Evolutionary conservation across 2,797 vertebrate species (phyloP), one percentile per base, ranked within the genome.

Genomic region (Chelmon rostratus): DNA sequence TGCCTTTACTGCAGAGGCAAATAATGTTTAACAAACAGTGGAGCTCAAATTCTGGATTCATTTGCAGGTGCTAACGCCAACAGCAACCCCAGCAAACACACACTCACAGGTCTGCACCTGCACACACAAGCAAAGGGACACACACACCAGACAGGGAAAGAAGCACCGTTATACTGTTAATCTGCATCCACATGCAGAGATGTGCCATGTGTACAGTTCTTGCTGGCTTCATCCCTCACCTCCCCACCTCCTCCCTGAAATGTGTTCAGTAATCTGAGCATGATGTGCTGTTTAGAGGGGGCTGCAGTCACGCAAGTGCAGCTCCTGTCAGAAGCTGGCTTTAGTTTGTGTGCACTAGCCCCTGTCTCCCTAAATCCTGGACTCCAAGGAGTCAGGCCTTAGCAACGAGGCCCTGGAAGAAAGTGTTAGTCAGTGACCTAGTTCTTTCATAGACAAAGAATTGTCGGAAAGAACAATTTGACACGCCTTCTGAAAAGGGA

Each of bases 21-120:
- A 89, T 88, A 87, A 85, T 87, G 86, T 94, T 92, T 85, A 90
- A 81, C 82, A 93, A 92, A 94, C 89, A 91, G 57, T 83, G 73
- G 28, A 70, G 79, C 88, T 80, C 75, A 81, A 83, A 88, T 84
- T 81, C 73, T 80, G 77, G 72, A 73, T 88, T 75, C 75, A 74
- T 85, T 86, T 83, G 61, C 73, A 78, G 81, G 73, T 69, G 70
- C 76, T 71, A 58, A 63, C 88, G 79, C 82, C 84, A 80, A 68
- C 71, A 87, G 52, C 76, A 73, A 50, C 67, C 76, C 53, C 57
- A 78, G 73, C 57, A 76, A 31, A 57, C 50, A 28, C 64, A 31
- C 47, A 59, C 68, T 65, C 47, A 64, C 35, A 61, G 25, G 18
- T 46, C 54, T 28, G 49, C 71, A 71, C 63, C 19, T 21, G 23